phyloP scores from a whole-genome alignment of 2,797 vertebrate genomes.

The Hyperoplus lanceolatus region DNA sequence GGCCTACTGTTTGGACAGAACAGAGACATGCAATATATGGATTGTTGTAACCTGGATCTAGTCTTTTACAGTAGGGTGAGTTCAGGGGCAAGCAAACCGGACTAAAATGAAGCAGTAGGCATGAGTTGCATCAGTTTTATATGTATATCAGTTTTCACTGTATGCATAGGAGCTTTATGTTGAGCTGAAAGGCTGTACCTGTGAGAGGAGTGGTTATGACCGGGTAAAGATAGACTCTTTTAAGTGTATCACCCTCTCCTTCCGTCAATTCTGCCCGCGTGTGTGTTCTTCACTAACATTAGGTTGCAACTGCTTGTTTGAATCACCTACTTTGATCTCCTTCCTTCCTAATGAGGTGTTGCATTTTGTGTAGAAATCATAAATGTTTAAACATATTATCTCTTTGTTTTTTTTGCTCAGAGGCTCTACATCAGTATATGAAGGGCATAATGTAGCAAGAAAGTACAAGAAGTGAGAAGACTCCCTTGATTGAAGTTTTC shows the following conservation, averaged over 20 bases:
- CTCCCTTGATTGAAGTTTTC: neutral
- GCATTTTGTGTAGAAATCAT: neutral
- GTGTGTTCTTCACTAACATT: no score
- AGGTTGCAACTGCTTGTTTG: neutral
- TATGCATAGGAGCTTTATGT: no score
- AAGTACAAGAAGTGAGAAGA: neutral
- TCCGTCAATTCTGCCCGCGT: no score
- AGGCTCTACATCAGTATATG: neutral
- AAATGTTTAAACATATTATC: neutral
- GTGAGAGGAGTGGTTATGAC: no score
- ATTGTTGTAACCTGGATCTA: no score
- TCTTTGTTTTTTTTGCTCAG: neutral
- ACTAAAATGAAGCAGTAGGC: no score
- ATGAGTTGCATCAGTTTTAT: no score
- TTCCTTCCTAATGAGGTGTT: neutral
- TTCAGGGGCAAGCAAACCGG: no score
- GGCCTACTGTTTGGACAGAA: neutral
- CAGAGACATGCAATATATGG: neutral
- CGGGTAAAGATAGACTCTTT: neutral
- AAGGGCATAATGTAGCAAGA: neutral
- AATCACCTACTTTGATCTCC: neutral
- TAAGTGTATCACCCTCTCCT: no score
- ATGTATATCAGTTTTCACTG: no score
- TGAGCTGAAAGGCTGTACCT: no score
- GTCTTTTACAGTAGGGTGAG: no score